phyloP scores from a whole-genome alignment of 2,888 invertebrate species.

The Hydriomena furcata region DNA sequence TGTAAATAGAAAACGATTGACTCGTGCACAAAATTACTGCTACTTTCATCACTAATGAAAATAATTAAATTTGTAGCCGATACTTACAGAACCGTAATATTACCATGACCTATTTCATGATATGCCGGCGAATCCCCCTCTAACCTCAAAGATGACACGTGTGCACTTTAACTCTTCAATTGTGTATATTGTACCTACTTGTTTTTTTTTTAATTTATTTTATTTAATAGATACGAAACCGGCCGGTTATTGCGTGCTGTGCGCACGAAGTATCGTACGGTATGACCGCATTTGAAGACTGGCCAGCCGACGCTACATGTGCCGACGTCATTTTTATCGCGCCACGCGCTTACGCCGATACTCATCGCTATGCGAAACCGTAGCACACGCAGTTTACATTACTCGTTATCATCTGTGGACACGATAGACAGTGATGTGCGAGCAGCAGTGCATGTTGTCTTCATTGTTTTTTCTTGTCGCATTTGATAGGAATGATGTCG shows the following conservation, averaged over 20 bases:
- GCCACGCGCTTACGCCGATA: constrained; percentile 65
- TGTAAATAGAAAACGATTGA: too few species aligned
- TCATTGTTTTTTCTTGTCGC: neutral
- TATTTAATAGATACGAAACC: constrained; percentile 45
- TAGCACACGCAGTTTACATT: constrained; percentile 21
- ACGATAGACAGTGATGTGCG: neutral
- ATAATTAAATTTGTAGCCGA: constrained; percentile 15
- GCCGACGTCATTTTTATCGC: constrained; percentile 66
- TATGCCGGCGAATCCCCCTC: constrained; percentile 16
- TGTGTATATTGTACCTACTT: neutral
- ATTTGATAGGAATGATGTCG: constrained; percentile 1
- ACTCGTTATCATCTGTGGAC: constrained; percentile 1
- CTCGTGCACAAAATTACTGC: neutral
- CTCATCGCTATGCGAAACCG: constrained; percentile 11
- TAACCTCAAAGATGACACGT: constrained; percentile 49
- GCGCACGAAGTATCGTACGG: constrained; percentile 44
- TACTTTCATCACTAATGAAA: neutral
- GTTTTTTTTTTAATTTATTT: constrained; percentile 27
- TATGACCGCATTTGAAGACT: constrained; percentile 49
- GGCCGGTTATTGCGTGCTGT: constrained; percentile 55
- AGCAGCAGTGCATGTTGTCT: constrained; percentile 17
- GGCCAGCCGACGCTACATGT: constrained; percentile 40
- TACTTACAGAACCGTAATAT: constrained; percentile 44
- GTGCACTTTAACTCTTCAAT: constrained; percentile 25
- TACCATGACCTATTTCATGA: constrained; percentile 45